Evolutionary conservation across 2,888 invertebrate genomes (phyloP), one percentile per base, ranked within the genome.

Genomic region (Ichneumon xanthorius): DNA sequence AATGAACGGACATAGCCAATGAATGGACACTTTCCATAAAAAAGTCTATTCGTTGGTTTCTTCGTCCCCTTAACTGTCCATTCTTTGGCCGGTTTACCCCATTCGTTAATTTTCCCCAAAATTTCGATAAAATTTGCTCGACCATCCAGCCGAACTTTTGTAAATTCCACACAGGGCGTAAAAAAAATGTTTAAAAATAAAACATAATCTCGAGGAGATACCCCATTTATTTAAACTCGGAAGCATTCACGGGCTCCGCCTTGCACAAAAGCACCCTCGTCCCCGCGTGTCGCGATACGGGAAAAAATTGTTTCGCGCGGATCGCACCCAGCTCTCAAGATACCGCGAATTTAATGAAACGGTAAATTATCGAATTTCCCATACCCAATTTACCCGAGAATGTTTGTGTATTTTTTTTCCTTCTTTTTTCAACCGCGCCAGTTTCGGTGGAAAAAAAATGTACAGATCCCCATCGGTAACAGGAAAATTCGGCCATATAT

Each of bases 311-410:
- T 79, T 78, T 78, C 33, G 22, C n/a, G 4, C 53, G 67, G 45
- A 61, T 79, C 30, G 70, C 55, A 3, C 16, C 19, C 11, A 48
- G n/a, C 5, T 22, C 19, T 33, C 14, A 48, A 45, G 7, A 19
- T 19, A 37, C 19, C 33, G 37, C 16, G 26, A 80, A 84, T 80
- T 77, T 50, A 84, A 84, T 77, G 16, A 72, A 84, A 72, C 80
- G 53, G 80, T 84, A 76, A 80, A 84, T 84, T 80, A 80, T 67
- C 19, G 65, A 67, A 80, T 72, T 65, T 53, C n/a, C 26, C 71
- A 71, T 67, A 40, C 65, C 71, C 50, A 71, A 55, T 71, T 68
- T 70, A 9, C 65, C 45, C 37, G n/a, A 55, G 50, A 40, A 82
- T 70, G 7, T 50, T 16, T 50, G 14, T 22, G 4, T 50, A 6